Evolutionary conservation across 2,113 vertebrate genomes (phyloP), one percentile per base, ranked within the genome.

Genomic region (Grus americana): DNA sequence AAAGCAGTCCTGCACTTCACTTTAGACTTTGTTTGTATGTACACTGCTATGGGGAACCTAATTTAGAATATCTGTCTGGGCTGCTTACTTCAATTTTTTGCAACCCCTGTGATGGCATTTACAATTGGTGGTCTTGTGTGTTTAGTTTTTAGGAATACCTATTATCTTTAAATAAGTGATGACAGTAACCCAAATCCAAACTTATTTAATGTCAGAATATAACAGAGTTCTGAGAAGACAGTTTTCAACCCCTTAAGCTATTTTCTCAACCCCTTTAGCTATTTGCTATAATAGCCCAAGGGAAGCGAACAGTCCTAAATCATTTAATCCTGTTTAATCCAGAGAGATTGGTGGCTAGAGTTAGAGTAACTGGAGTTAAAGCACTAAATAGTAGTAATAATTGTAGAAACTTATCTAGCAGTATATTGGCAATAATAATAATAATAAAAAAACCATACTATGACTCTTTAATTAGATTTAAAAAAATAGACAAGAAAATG

Each of bases 231-330:
- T 66, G 50, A 93, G 38, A 49, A 86, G 59, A 80, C 14, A 46
- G 83, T 93, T 90, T 90, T 88, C 62, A 86, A 40, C 10, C 21
- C 79, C 74, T 82, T 67, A 83, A 93, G 82, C 88, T 96, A 66
- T 92, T 92, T 93, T 88, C 36, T 93, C 74, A 71, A 11, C 14
- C 49, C 54, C 71, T 90, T 88, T 46, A 90, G 49, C 90, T 87
- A 73, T 94, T 90, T 95, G 58, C 30, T 94, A 42, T 70, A 90
- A 88, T 83, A 92, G 62, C 82, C 70, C 79, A 83, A 61, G 63
- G 79, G 82, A 88, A 70, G 34, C 36, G 21, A 93, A 72, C 12
- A 92, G 62, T 76, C 79, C 30, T 88, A 92, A 88, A 49, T 76
- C 59, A 83, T 86, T 92, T 93, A 62, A 21, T 73, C 44, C 52